Evolutionary conservation across 1,140 invertebrate species (phyloP), one percentile per base, ranked within the genome.

Genomic region (Vanessa atalanta): DNA sequence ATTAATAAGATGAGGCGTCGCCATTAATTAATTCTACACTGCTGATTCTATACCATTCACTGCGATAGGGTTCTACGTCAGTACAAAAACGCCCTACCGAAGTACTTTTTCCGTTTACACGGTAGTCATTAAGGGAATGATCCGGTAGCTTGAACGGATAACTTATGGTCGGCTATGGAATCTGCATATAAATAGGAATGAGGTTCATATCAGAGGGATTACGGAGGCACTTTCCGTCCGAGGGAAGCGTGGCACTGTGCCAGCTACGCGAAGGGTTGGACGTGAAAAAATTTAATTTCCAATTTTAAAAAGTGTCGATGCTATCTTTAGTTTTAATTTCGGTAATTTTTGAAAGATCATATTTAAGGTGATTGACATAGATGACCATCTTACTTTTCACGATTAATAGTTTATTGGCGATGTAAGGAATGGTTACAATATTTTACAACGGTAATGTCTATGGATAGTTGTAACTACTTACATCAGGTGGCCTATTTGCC

Each of bases 171-270:
- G 86, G 88, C 84, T 82, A 80, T 87, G 86, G 84, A 90, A 91
- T 91, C 88, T 91, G 88, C 89, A 91, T 91, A 90, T 91, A 91
- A 91, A 91, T 91, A 88, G 88, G 81, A 88, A 83, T 83, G 86
- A 83, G 86, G 83, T 86, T 83, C 79, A 83, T 81, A 81, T 79
- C 79, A 73, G 79, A 79, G 85, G 85, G 85, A 85, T 86, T 79
- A 81, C 75, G 70, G 74, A 70, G 76, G 76, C 70, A 72, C 76
- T 74, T 73, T 75, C 70, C 74, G 73, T 67, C 70, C 73, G 72
- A 74, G 73, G 76, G 71, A 74, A 77, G 73, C 75, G 71, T 81
- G 78, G 80, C 75, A 70, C 71, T 79, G 75, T 74, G 72, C 79
- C 78, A 81, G 76, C 72, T 75, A 68, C 61, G 75, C 48, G 68